phyloP scores from a whole-genome alignment of 2,797 vertebrate species.

The Falco berigora region DNA sequence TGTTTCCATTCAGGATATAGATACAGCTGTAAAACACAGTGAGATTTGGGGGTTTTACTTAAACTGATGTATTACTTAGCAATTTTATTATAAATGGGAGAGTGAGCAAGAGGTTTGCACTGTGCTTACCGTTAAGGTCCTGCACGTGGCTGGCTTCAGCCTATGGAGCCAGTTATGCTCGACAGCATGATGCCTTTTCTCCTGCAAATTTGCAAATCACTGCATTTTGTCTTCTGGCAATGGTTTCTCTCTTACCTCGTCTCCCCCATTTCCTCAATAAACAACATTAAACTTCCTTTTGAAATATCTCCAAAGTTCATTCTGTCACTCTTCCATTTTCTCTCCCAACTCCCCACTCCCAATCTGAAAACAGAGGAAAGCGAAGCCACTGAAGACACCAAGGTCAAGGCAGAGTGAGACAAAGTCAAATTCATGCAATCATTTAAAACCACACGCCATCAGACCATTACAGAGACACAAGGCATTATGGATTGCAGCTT shows the following conservation, averaged over 20 bases:
- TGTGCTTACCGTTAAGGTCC: not conserved
- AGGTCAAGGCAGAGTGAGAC: constrained; percentile 45
- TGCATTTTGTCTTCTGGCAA: not conserved
- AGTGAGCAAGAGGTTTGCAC: not conserved
- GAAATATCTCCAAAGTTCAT: not conserved
- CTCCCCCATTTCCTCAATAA: not conserved
- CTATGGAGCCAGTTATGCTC: not conserved
- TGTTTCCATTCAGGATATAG: not conserved
- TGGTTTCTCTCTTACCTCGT: not conserved
- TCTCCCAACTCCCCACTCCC: not conserved
- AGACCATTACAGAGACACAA: constrained; percentile 18
- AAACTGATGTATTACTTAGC: not conserved
- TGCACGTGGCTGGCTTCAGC: not conserved
- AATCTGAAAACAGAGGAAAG: not conserved
- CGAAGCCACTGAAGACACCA: constrained; percentile 23
- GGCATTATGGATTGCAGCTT: constrained; percentile 28
- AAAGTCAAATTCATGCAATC: constrained; percentile 57
- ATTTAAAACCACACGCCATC: constrained; percentile 15
- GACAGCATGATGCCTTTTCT: not conserved
- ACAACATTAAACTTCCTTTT: not conserved
- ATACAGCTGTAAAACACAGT: not conserved
- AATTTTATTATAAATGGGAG: not conserved
- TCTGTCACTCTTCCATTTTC: not conserved
- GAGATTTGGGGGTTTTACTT: not conserved
- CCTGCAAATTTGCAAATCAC: not conserved